Evolutionary conservation across 2,113 vertebrate species (phyloP), one percentile per base, ranked within the genome.

Genomic region (Symphodus melops): DNA sequence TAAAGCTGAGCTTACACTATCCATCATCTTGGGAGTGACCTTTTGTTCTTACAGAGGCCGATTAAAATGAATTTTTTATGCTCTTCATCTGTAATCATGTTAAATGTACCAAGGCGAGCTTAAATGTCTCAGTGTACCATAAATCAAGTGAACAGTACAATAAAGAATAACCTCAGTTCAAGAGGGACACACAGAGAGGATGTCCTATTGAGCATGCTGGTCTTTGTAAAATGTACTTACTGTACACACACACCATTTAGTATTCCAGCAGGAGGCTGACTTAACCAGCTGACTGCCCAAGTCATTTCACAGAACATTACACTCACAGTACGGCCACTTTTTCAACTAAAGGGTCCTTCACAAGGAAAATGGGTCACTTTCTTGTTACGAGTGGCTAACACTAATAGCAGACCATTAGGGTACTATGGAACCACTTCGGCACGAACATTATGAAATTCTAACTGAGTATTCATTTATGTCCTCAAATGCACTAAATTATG

Each of bases 301-400:
- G 39, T 75, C 19, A 64, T 76, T 76, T 49, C 49, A 64, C 52
- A 55, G 68, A 21, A 62, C 52, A 80, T 80, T 72, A 63, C n/a
- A 13, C 56, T 75, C 61, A 60, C 77, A 76, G 63, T 20, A 37
- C 59, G 68, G 59, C 23, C 46, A 72, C 46, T 54, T 37, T 16
- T 72, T 36, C n/a, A 46, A 51, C 13, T 19, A 49, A 42, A 36
- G 7, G 39, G 1, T 62, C 37, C 58, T 58, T 64, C 12, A 19
- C 21, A 19, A 23, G 7, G 17, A 57, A 17, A 23, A n/a, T 3
- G 25, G 53, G 13, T 46, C 56, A n/a, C 28, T 48, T 52, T 57
- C 20, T 49, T 10, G 9, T 72, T 54, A 52, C 3, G 4, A 13
- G 12, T 12, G 0, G 48, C 48, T 51, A n/a, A 48, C 46, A 46